These are phyloP conservation scores for Serripes groenlandicus DNA, from an alignment of 2,888 invertebrate species.

Conservation along the genomic window DNA sequence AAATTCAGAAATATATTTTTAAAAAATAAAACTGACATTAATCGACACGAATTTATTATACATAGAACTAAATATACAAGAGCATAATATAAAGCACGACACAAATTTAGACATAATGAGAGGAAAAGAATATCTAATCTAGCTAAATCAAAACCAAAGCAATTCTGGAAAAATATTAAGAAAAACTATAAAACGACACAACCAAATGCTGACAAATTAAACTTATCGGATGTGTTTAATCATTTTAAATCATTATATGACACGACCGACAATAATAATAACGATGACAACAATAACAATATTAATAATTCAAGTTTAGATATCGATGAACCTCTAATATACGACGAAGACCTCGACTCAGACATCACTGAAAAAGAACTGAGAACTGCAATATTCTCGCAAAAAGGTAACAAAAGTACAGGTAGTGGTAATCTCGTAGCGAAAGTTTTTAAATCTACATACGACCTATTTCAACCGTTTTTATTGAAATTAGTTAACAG, in stretches of 20 bases:
- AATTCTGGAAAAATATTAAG: too few species aligned
- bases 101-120: too few species aligned
- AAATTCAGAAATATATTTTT: too few species aligned
- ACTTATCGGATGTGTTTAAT: not conserved
- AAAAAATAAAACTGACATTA: too few species aligned
- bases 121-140: too few species aligned
- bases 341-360: too few species aligned
- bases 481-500: conserved; percentile 13
- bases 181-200: conserved; percentile 11
- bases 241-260: conserved; percentile 19
- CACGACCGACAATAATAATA: not conserved
- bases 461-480: not conserved
- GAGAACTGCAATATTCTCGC: conserved; percentile 9
- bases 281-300: not conserved
- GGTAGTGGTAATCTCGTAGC: not conserved
- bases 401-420: conserved; percentile 21
- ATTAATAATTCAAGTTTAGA: too few species aligned
- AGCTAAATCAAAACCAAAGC: too few species aligned
- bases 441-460: not conserved
- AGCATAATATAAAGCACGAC: too few species aligned
- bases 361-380: conserved; percentile 19
- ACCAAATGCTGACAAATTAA: not conserved
- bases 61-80: too few species aligned
- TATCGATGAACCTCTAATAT: too few species aligned
- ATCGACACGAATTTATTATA: too few species aligned